Conservation (phyloP, 2,888 invertebrate genomes). For the Netelia inedita region DNA sequence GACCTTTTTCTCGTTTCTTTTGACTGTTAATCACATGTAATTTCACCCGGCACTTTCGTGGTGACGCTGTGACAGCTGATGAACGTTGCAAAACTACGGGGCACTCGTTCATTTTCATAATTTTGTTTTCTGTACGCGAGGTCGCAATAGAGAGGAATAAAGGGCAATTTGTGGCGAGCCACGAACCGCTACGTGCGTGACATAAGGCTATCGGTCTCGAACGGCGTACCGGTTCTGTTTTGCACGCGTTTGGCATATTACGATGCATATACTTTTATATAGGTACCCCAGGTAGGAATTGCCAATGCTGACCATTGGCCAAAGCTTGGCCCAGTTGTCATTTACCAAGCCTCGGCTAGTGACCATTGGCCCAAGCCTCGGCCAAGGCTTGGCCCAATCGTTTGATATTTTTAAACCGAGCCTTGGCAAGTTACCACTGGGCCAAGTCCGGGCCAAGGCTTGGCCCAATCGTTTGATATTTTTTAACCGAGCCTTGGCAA, state of each 20-base stretch:
- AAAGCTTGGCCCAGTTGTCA: too few species aligned
- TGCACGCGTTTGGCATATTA: not conserved
- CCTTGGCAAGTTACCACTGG: too few species aligned
- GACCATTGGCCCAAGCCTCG: too few species aligned
- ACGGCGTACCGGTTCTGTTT: constrained; percentile 33
- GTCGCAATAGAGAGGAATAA: constrained; percentile 61
- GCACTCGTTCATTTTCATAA: constrained; percentile 21
- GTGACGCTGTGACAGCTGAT: constrained; percentile 56
- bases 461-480: too few species aligned
- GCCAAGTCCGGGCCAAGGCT: too few species aligned
- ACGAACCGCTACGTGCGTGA: constrained; percentile 58
- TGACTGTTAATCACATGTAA: constrained; percentile 55
- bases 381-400: too few species aligned
- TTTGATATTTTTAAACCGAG: too few species aligned
- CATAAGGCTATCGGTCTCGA: constrained; percentile 65
- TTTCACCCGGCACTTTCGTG: constrained; percentile 25
- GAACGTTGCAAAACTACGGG: constrained; percentile 53
- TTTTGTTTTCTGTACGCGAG: constrained; percentile 44
- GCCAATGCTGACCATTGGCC: too few species aligned
- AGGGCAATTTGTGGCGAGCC: constrained; percentile 64
- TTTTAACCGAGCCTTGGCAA: too few species aligned
- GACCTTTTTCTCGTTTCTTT: constrained; percentile 24
- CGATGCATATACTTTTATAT: constrained; percentile 17
- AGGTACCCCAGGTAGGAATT: too few species aligned
- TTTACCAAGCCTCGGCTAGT: too few species aligned